Evolutionary conservation across 1,140 invertebrate genomes (phyloP), one percentile per base, ranked within the genome.

Genomic region (Drosophila pectinifera): DNA sequence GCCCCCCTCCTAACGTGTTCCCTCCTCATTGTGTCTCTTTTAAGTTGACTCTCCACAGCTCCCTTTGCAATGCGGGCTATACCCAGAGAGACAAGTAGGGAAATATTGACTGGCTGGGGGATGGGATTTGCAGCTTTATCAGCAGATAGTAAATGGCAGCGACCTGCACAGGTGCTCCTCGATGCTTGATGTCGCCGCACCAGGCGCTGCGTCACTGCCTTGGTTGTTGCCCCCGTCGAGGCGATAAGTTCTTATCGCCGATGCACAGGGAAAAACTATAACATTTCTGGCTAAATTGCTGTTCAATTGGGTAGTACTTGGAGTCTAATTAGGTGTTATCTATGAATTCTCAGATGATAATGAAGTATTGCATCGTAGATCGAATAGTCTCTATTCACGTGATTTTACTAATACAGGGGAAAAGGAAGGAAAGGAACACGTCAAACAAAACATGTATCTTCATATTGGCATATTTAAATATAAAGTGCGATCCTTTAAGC

Each of bases 1-100:
- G 57, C 64, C 61, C 56, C 51, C 46, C 55, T 62, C 49, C 41
- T 53, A 42, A 48, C 43, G 24, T 53, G 36, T 74, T 63, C 48
- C 62, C 24, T 49, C 54, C 1, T 8, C 5, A 3, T 5, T 8
- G 4, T 3, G 6, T 18, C 4, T 34, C 4, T 34, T 51, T 34
- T 49, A 64, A 14, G 54, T 42, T 31, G 28, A 26, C 42, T 39
- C 36, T 43, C 26, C 62, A 24, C 43, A 43, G 43, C 14, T 46
- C 38, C 22, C 38, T 41, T 54, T 26, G 69, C 53, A 38, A 73
- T 43, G 64, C 63, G 63, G 49, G 53, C 24, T 31, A 42, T 43
- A 42, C 28, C 14, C 20, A 51, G n/a, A 41, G 11, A 56, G 65
- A 69, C 16, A 18, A 18, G 36, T 67, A 42, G 20, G 45, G 20